phyloP scores from a whole-genome alignment of 2,888 invertebrate genomes.

The Litoditis marina region DNA sequence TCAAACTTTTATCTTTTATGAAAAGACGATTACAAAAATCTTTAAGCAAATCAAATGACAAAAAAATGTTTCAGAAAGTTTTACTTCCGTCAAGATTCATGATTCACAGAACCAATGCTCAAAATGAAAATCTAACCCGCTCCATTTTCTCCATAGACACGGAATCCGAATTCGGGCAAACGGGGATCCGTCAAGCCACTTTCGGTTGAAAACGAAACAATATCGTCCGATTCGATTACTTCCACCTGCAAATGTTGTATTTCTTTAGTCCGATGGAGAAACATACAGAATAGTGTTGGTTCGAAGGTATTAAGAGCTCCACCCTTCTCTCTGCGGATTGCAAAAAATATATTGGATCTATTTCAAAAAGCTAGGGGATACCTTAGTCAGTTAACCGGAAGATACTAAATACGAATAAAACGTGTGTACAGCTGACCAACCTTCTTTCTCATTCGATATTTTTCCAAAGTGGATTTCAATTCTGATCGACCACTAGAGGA shows the following conservation, averaged over 20 bases:
- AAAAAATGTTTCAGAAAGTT: too few species aligned
- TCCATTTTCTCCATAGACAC: slow-evolving; percentile 29
- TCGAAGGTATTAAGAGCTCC: too few species aligned
- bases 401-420: too few species aligned
- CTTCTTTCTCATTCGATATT: slow-evolving; percentile 49
- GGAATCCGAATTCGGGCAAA: slow-evolving; percentile 38
- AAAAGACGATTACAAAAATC: too few species aligned
- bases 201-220: slow-evolving; percentile 13
- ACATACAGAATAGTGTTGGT: too few species aligned
- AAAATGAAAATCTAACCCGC: not conserved
- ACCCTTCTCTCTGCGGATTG: too few species aligned
- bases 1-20: too few species aligned
- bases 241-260: slow-evolving; percentile 15
- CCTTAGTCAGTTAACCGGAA: too few species aligned
- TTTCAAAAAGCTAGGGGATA: too few species aligned
- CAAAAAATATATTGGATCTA: too few species aligned
- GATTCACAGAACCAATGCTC: not conserved
- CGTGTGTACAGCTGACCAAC: slow-evolving; percentile 6
- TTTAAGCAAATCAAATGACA: too few species aligned
- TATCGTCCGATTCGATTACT: slow-evolving; percentile 18
- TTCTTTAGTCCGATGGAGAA: not conserved
- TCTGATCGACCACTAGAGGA: slow-evolving; percentile 21
- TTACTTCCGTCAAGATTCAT: too few species aligned
- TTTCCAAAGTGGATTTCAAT: slow-evolving; percentile 35
- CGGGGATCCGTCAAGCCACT: slow-evolving; percentile 41